A percentile compares a stretch with the other conserved stretches of the same genome.
These are phyloP conservation scores for Pantherophis guttatus DNA, from an alignment of 2,113 vertebrate species.

Conservation along the genomic window DNA sequence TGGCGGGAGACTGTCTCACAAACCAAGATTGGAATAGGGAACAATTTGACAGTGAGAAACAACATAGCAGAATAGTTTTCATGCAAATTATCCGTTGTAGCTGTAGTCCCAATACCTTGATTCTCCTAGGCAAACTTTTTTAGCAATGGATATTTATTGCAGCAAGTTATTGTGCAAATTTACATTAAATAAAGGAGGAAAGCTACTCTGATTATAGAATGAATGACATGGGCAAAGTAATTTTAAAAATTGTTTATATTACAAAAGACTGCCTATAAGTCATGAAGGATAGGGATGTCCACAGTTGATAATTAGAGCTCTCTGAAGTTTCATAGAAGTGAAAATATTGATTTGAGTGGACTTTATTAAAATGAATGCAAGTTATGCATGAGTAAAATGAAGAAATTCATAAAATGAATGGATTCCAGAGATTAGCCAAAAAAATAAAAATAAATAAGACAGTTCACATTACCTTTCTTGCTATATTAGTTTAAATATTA, in stretches of 20 bases:
- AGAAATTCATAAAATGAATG: background rate
- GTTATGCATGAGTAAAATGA: background rate
- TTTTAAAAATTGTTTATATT: background rate
- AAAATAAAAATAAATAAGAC: background rate
- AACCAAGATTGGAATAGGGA: background rate
- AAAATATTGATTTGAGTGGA: background rate
- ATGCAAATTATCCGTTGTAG: constrained; percentile 49
- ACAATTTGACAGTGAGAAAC: constrained; percentile 43
- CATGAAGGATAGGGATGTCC: background rate
- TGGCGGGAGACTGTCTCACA: background rate
- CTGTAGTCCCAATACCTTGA: constrained; percentile 42
- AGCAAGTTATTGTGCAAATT: background rate
- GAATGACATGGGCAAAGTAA: background rate
- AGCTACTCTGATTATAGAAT: background rate
- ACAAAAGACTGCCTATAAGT: background rate
- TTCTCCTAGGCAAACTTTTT: constrained; percentile 56
- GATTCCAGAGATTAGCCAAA: background rate
- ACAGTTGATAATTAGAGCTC: background rate
- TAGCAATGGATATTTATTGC: constrained; percentile 53
- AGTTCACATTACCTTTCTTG: background rate
- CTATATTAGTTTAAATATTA: background rate
- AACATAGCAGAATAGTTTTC: constrained; percentile 36
- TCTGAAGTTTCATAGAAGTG: background rate
- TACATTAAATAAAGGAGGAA: background rate
- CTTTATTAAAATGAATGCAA: background rate